Percentiles rank a stretch among this genome's conserved stretches.
These are phyloP conservation scores for Caenorhabditis doughertyi DNA, from an alignment of 2,888 invertebrate species.

Conservation along the genomic window DNA sequence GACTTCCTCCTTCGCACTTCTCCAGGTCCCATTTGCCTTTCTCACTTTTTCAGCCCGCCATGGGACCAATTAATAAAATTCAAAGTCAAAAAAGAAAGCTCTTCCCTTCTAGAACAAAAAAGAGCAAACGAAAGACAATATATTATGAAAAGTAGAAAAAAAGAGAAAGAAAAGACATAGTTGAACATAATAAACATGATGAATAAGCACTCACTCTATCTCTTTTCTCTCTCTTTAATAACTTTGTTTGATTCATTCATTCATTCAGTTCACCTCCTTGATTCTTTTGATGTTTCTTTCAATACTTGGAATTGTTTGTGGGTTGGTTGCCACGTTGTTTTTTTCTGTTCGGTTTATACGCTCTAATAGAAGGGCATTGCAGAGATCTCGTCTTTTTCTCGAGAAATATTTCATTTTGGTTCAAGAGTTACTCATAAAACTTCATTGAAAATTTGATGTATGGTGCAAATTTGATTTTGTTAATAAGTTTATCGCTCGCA, in stretches of 20 bases:
- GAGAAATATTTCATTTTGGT: too few species aligned
- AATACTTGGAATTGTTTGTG: not conserved
- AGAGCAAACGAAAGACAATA: not conserved
- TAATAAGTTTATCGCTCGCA: too few species aligned
- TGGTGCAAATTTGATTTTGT: too few species aligned
- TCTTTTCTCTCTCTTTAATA: conserved; percentile 1
- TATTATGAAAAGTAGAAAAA: conserved; percentile 8
- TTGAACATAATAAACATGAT: conserved; percentile 28
- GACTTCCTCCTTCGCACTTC: not conserved
- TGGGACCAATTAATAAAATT: conserved; percentile 35
- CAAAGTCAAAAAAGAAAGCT: not conserved
- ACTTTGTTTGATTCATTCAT: conserved; percentile 31
- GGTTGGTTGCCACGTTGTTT: not conserved
- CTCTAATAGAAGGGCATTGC: too few species aligned
- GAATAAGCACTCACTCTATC: conserved; percentile 23
- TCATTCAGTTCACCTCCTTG: not conserved
- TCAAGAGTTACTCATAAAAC: too few species aligned
- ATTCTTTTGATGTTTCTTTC: not conserved
- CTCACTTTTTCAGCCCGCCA: conserved; percentile 10
- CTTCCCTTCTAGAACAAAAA: not conserved
- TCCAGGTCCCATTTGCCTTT: not conserved
- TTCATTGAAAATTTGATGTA: too few species aligned
- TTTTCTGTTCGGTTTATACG: not conserved
- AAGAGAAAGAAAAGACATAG: conserved; percentile 15
- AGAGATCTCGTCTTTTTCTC: too few species aligned